phyloP scores from a whole-genome alignment of 2,113 vertebrate species.

The Cichladusa arquata region DNA sequence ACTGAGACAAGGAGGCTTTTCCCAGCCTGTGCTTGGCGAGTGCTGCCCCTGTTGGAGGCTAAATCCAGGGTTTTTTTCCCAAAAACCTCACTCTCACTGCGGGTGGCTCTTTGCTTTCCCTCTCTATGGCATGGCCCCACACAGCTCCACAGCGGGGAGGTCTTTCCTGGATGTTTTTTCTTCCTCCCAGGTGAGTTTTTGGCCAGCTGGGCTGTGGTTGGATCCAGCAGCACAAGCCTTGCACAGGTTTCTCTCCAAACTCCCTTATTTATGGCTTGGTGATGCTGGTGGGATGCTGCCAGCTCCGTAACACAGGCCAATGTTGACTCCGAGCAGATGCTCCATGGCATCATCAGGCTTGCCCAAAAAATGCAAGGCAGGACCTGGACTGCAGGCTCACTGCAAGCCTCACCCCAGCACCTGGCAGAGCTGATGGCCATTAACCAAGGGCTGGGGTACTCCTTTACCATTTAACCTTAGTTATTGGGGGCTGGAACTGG shows the following conservation, averaged over 20 bases:
- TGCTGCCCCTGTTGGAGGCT: accelerated
- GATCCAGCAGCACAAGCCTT: not conserved
- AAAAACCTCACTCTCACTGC: accelerated
- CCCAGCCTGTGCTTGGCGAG: not conserved
- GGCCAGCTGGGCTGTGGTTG: accelerated
- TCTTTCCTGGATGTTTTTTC: not conserved
- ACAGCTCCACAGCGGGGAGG: not conserved
- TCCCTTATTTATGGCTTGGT: not conserved
- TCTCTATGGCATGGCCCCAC: not conserved
- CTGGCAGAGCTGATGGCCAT: not conserved
- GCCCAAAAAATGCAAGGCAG: not conserved
- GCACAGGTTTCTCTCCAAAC: not conserved
- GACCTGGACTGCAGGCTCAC: not conserved
- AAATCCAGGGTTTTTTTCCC: not conserved
- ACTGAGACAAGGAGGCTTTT: not conserved
- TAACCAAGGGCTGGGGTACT: not conserved
- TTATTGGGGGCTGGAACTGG: not conserved
- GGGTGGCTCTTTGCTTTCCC: not conserved
- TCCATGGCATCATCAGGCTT: not conserved
- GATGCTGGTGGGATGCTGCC: not conserved
- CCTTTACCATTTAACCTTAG: accelerated
- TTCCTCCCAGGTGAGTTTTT: not conserved
- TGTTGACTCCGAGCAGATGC: accelerated
- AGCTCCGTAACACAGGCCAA: not conserved
- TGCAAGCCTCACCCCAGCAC: not conserved